These are phyloP conservation scores for Shinisaurus crocodilurus DNA, from an alignment of 2,113 vertebrate species.

Conservation along the genomic window DNA sequence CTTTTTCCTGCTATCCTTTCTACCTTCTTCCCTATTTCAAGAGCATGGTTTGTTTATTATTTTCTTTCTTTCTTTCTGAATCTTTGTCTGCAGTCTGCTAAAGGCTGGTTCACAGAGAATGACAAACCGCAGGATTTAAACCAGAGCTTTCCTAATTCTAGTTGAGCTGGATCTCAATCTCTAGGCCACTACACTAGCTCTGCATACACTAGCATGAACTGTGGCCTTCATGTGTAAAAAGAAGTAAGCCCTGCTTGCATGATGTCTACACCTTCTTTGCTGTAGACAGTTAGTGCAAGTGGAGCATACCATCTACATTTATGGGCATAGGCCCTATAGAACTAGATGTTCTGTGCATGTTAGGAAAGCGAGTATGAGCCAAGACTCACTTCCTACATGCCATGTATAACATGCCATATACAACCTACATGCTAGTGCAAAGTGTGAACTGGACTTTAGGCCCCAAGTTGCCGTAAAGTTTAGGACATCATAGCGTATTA, in stretches of 20 bases:
- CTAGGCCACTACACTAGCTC: neutral
- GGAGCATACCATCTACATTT: neutral
- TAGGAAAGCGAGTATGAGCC: neutral
- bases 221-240: neutral
- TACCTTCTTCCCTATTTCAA: neutral
- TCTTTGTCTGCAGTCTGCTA: neutral
- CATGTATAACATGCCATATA: neutral
- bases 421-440: neutral
- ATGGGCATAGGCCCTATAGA: neutral
- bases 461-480: too few relatives aligned
- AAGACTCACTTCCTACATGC: neutral
- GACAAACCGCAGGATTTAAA: neutral
- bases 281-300: neutral
- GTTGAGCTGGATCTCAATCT: too few relatives aligned
- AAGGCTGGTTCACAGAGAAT: neutral
- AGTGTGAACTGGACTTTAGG: neutral
- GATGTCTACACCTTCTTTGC: neutral
- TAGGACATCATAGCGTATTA: neutral
- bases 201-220: neutral
- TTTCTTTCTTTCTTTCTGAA: neutral
- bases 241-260: neutral
- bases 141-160: neutral
- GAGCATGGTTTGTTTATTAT: neutral
- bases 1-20: neutral
- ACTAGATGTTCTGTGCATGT: neutral